These are phyloP conservation scores for Sabellastarte sp. DNA, from an alignment of 2,888 invertebrate species.

Conservation along the genomic window DNA sequence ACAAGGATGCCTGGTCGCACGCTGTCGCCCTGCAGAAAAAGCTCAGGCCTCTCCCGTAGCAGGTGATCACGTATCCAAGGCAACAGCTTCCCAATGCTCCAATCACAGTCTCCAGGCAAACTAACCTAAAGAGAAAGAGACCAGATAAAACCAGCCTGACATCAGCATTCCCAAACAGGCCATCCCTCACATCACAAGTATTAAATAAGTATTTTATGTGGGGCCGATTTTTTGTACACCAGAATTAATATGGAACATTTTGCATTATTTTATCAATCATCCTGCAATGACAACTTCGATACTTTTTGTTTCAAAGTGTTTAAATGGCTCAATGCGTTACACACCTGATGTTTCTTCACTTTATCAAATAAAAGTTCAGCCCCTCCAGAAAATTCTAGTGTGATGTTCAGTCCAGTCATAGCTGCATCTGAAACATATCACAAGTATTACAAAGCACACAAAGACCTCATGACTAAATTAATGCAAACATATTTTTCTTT, in stretches of 20 bases:
- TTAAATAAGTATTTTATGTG: no score
- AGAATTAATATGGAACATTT: no score
- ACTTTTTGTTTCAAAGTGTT: no score
- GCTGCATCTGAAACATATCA: not conserved
- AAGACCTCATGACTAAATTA: no score
- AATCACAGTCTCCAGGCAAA: slow-evolving; percentile 4
- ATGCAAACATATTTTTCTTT: no score
- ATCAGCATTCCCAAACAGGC: no score
- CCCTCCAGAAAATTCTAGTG: slow-evolving; percentile 70
- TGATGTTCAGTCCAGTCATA: slow-evolving; percentile 3
- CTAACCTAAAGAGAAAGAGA: not conserved
- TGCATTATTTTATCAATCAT: no score
- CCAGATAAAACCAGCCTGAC: not conserved
- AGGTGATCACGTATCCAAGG: slow-evolving; percentile 83
- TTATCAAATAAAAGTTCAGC: slow-evolving; percentile 87
- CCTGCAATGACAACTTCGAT: no score
- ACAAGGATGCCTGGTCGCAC: slow-evolving; percentile 89
- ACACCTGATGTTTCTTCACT: slow-evolving; percentile 68
- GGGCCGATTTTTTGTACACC: no score
- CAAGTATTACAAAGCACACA: no score
- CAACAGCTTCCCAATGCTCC: slow-evolving; percentile 68
- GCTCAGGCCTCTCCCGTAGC: slow-evolving; percentile 78
- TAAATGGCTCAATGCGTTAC: no score
- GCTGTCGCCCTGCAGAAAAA: slow-evolving; percentile 60
- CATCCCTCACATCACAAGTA: no score